Evolutionary conservation across 2,113 vertebrate species (phyloP).

Genomic region (Sula dactylatra): DNA sequence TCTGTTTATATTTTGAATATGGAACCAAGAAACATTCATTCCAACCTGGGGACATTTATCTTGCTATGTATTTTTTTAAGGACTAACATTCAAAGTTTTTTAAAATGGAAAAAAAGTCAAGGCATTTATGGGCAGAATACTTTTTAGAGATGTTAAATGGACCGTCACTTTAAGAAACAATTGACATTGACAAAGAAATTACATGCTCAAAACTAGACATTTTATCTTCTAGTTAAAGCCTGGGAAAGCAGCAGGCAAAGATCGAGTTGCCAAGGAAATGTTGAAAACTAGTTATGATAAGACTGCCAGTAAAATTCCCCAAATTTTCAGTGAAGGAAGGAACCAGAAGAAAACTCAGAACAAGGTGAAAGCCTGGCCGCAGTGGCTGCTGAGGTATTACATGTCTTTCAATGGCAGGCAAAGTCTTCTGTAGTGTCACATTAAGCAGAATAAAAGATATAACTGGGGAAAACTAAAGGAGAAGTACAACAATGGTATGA

Average conservation of each 20-base stretch:
- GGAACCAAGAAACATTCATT: neutral
- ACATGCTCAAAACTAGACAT: neutral
- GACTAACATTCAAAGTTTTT: neutral
- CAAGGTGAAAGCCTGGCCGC: neutral
- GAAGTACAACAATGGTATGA: neutral
- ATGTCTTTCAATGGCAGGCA: neutral
- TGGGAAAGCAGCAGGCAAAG: neutral
- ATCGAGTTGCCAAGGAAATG: neutral
- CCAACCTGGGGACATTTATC: neutral
- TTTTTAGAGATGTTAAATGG: neutral
- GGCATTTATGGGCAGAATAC: neutral
- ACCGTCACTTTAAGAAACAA: neutral
- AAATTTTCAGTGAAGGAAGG: neutral
- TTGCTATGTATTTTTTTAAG: neutral
- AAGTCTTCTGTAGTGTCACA: neutral
- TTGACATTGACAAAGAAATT: slow-evolving; percentile 14
- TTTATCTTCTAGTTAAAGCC: neutral
- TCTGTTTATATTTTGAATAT: neutral
- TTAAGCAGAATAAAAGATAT: neutral
- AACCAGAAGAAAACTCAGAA: neutral
- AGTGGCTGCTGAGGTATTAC: neutral
- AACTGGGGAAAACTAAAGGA: neutral
- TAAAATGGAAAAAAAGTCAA: neutral
- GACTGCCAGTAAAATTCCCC: neutral
- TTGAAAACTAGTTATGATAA: neutral